These are phyloP conservation scores for Phyllostomus hastatus DNA, from an alignment of 2,113 vertebrate genomes.

Conservation along the genomic window DNA sequence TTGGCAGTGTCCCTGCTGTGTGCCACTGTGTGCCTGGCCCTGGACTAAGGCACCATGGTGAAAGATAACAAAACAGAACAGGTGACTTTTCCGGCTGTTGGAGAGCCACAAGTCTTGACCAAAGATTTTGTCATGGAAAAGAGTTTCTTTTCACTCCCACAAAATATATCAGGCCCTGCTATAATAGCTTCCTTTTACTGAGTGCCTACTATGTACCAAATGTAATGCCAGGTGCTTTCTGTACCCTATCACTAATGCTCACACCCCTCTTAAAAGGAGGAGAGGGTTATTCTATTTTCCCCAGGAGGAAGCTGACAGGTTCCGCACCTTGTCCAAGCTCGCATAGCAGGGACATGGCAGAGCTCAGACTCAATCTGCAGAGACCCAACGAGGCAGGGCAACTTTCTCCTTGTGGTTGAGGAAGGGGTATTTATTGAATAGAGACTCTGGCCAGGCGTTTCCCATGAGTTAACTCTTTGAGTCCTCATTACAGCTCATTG, in stretches of 20 bases:
- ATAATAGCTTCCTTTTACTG: background rate
- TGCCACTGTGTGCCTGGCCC: too few relatives aligned
- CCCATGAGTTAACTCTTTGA: background rate
- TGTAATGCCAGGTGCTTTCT: background rate
- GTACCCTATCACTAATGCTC: background rate
- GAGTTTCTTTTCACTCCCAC: background rate
- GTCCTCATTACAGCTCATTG: background rate
- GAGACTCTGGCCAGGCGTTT: background rate
- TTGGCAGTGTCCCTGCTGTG: background rate
- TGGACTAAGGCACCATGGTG: background rate
- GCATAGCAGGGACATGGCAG: background rate
- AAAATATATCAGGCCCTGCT: background rate
- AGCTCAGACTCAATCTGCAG: background rate
- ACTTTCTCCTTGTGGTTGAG: fast-evolving
- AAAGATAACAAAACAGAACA: background rate
- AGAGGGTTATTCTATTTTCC: background rate
- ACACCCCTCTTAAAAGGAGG: background rate
- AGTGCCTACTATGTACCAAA: background rate
- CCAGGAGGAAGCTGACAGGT: background rate
- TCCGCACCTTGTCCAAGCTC: background rate
- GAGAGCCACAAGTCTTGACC: background rate
- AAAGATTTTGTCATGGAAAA: background rate
- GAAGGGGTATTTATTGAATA: background rate
- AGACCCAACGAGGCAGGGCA: background rate
- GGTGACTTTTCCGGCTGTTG: background rate